Percentiles rank a stretch among this genome's conserved stretches.
Evolutionary conservation across 2,113 vertebrate species (phyloP).

Genomic region (Mirza zaza): DNA sequence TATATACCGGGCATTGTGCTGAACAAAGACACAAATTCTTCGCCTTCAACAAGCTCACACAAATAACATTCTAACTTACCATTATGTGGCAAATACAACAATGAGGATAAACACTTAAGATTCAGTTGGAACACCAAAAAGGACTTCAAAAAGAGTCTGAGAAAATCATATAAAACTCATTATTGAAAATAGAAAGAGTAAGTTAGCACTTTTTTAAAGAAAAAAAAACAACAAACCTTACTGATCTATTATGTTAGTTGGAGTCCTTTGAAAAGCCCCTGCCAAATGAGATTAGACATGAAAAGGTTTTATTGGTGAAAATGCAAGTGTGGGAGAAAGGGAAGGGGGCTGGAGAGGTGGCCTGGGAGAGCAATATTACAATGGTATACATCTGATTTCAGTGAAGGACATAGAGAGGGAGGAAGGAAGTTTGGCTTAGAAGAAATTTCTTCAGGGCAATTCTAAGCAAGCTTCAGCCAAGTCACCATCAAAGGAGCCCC

Average conservation of each 20-base stretch:
- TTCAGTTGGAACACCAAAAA: background rate
- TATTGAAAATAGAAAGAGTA: background rate
- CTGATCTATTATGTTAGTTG: background rate
- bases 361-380: background rate
- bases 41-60: background rate
- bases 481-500: background rate
- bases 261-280: background rate
- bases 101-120: background rate
- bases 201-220: background rate
- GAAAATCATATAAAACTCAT: background rate
- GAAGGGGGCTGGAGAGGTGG: background rate
- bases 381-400: background rate
- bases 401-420: background rate
- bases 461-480: background rate
- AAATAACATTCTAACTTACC: background rate
- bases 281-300: background rate
- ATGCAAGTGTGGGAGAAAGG: background rate
- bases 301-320: background rate
- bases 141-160: background rate
- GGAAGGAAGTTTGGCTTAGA: background rate
- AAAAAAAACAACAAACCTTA: background rate
- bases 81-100: background rate
- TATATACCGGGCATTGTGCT: background rate
- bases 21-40: background rate
- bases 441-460: background rate